A percentile compares a stretch with the other conserved stretches of the same genome.
These are phyloP conservation scores for Hydrozoanthus gracilis DNA, from an alignment of 92 coral and sea anemone genomes.

Conservation along the genomic window DNA sequence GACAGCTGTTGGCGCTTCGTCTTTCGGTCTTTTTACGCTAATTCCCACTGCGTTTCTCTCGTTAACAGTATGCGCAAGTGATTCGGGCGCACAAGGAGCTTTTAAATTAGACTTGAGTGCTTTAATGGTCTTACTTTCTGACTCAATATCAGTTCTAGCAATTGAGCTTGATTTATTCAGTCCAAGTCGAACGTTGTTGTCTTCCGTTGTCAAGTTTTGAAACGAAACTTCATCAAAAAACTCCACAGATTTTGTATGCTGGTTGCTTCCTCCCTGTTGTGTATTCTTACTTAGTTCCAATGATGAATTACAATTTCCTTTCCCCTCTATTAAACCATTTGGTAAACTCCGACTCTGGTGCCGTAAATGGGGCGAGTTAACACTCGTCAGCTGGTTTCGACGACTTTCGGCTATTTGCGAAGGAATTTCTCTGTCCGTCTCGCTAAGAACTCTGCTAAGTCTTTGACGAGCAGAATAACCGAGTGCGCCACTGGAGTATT, in stretches of 20 bases:
- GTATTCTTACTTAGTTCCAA: not conserved
- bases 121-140: not conserved
- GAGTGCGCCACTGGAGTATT: not conserved
- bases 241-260: constrained; percentile 15
- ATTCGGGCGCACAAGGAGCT: not conserved
- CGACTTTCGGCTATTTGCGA: constrained; percentile 56
- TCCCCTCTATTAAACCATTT: not conserved
- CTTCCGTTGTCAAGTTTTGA: not conserved
- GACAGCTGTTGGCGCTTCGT: not conserved
- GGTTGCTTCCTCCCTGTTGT: not conserved
- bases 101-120: constrained; percentile 18
- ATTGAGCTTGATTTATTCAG: not conserved
- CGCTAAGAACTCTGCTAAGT: constrained; percentile 74
- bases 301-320: not conserved
- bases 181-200: not conserved
- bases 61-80: not conserved
- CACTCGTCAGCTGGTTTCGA: constrained; percentile 63
- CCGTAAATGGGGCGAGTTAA: constrained; percentile 49
- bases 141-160: not conserved
- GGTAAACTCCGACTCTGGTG: constrained; percentile 27
- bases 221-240: constrained; percentile 28
- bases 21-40: not conserved
- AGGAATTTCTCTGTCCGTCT: constrained; percentile 69
- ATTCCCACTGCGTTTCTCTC: not conserved
- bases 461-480: constrained; percentile 43